Evolutionary conservation across 2,797 vertebrate species (phyloP), one percentile per base, ranked within the genome.

Genomic region (Coluber constrictor): DNA sequence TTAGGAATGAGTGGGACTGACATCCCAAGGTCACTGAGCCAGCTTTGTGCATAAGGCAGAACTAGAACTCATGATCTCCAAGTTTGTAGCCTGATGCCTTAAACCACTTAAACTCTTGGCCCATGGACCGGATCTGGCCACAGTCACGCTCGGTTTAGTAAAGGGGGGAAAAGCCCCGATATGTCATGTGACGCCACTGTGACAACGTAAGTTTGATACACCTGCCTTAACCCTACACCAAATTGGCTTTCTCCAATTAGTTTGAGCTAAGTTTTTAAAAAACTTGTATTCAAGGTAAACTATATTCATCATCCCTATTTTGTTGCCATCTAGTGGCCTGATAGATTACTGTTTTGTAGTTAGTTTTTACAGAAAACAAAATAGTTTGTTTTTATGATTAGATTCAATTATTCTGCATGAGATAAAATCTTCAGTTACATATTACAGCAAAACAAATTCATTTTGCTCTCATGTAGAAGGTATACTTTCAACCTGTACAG

Each of bases 291-390:
- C 47, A 83, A 83, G 20, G 20, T 83, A 47, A 47, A 83, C 37
- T 83, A 47, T 43, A 83, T 12, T 55, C 57, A 6, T 0, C 37
- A 0, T 63, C 70, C 94, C 56, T 5, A 9, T 4, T 13, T 56
- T 94, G 79, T 94, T 96, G 97, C 96, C 94, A 51, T 93, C 96
- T 97, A 93, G 88, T 13, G 94, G 95, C 86, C 92, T 63, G 16
- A 1, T 79, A 0, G 11, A 87, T 92, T 12, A 15, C 54, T 86
- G 1, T 37, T 0, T 61, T 43, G 88, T 37, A 57, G 16, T 90
- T 90, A 57, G n/a, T 57, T 29, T 0, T 93, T 90, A 61, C 11
- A 51, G 37, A 83, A 83, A 23, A 20, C 27, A 43, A 32, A 37
- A 55, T 13, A 79, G 25, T 6, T 83, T 18, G 1, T 55, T 5